phyloP scores from a whole-genome alignment of 2,888 invertebrate genomes.

The Isoperla grammatica region DNA sequence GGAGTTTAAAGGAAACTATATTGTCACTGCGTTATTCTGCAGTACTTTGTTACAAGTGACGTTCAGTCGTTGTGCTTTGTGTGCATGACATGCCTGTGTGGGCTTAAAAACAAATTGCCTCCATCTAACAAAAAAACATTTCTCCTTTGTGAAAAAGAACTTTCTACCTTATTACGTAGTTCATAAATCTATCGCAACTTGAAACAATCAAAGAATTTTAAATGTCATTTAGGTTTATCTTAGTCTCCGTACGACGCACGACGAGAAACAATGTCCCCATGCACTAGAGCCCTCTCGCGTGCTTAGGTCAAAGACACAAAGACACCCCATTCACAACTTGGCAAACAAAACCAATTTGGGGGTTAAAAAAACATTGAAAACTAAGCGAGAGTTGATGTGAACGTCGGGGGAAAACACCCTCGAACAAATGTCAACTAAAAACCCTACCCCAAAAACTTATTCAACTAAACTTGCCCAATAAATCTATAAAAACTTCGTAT shows the following conservation, averaged over 20 bases:
- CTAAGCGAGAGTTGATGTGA: conserved; percentile 16
- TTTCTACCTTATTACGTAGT: no score
- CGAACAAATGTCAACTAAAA: conserved; percentile 8
- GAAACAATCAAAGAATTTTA: conserved; percentile 14
- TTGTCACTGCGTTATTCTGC: no score
- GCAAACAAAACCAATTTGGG: conserved; percentile 18
- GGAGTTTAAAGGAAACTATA: no score
- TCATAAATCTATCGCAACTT: not conserved
- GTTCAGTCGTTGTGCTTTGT: no score
- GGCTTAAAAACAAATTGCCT: no score
- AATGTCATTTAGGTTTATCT: conserved; percentile 16
- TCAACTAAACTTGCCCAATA: conserved; percentile 6
- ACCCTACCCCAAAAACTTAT: conserved; percentile 2
- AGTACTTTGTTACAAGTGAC: no score
- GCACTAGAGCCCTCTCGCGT: no score
- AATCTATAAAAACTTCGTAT: not conserved
- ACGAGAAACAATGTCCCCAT: no score
- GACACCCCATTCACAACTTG: conserved; percentile 10
- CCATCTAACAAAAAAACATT: no score
- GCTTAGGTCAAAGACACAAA: not conserved
- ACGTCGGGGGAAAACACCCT: not conserved
- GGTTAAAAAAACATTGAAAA: conserved; percentile 13
- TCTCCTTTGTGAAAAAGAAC: no score
- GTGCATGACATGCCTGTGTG: no score
- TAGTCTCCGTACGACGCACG: not conserved